Conservation (phyloP, 2,888 invertebrate species). For the Stomorhina lunata region DNA sequence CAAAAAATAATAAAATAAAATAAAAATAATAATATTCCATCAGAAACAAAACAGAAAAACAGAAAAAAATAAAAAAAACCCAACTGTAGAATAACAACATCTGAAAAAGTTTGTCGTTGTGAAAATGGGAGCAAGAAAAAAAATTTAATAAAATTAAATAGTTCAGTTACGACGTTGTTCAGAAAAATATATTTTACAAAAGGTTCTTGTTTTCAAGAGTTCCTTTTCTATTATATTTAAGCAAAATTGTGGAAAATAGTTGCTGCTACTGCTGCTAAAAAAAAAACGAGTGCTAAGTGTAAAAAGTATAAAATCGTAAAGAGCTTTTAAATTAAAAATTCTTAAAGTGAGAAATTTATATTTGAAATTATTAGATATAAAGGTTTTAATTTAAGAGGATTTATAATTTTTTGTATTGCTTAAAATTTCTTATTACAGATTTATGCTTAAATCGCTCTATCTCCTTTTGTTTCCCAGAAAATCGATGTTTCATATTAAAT, state of each 20-base stretch:
- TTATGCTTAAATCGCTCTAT: no score
- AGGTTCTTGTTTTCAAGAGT: background rate
- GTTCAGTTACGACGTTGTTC: background rate
- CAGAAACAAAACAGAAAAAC: background rate
- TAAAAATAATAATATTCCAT: no score
- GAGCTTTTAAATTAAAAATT: background rate
- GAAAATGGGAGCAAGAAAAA: background rate
- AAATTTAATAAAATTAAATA: constrained; percentile 50
- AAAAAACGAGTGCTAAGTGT: no score
- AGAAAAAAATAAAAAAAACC: background rate
- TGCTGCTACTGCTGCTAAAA: no score
- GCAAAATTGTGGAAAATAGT: background rate
- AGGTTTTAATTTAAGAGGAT: no score
- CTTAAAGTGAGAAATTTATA: background rate
- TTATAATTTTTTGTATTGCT: no score
- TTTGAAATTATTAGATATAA: background rate
- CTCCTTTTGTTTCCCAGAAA: no score
- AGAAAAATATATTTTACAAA: background rate
- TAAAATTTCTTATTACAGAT: no score
- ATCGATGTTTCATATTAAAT: no score
- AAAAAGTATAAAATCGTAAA: no score
- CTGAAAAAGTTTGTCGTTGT: constrained; percentile 32
- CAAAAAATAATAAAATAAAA: no score
- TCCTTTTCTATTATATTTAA: background rate
- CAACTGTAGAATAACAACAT: no score